Percentiles rank a stretch among this genome's conserved stretches.
phyloP scores from a whole-genome alignment of 2,888 invertebrate species.

The Embidobia sp. region DNA sequence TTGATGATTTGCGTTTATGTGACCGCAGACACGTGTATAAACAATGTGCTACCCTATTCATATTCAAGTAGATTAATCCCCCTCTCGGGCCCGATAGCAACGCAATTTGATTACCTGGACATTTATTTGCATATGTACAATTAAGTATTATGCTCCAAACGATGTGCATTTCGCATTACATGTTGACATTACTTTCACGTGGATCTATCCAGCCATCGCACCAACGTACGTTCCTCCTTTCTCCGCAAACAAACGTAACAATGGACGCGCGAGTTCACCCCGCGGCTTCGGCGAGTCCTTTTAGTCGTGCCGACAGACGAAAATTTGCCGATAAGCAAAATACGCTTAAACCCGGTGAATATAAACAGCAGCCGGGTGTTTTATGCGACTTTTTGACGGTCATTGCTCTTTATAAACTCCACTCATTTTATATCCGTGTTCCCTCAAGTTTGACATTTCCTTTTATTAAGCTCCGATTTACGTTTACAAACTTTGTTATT shows the following conservation, averaged over 20 bases:
- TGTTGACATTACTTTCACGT: conserved; percentile 47
- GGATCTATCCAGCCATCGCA: background rate
- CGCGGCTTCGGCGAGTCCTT: conserved; percentile 13
- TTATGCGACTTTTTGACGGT: conserved; percentile 40
- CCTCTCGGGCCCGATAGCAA: conserved; percentile 45
- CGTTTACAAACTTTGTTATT: conserved; percentile 49
- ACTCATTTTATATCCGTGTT: conserved; percentile 36
- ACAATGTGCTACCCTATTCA: conserved; percentile 42
- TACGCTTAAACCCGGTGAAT: conserved; percentile 12
- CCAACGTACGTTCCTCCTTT: conserved; percentile 15
- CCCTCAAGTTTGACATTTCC: conserved; percentile 44
- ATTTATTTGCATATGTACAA: conserved; percentile 57
- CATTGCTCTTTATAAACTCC: conserved; percentile 44
- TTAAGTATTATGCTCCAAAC: conserved; percentile 46
- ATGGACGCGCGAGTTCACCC: background rate
- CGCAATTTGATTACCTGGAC: conserved; percentile 51
- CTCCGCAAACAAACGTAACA: conserved; percentile 24
- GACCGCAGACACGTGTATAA: conserved; percentile 49
- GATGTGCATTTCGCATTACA: conserved; percentile 33
- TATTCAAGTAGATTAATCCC: conserved; percentile 57
- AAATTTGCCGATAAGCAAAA: conserved; percentile 43
- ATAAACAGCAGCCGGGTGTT: conserved; percentile 31
- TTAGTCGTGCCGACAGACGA: conserved; percentile 4
- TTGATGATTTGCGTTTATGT: conserved; percentile 41
- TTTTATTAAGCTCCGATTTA: conserved; percentile 45